Conservation (phyloP, 2,888 invertebrate genomes). For the Coelinius sp. region DNA sequence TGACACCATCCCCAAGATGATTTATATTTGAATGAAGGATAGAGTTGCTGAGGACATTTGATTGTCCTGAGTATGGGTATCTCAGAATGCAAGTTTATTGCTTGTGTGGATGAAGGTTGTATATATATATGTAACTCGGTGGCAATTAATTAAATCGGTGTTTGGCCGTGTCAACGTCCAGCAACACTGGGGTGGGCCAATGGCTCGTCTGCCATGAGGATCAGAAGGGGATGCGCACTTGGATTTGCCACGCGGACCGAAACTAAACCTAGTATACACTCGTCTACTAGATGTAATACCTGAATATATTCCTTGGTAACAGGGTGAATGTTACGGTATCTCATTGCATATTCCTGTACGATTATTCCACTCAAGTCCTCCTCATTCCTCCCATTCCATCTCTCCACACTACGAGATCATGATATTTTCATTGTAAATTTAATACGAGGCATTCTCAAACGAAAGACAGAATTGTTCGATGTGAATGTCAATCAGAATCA, state of each 20-base stretch:
- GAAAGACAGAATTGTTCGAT: not conserved
- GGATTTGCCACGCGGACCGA: slow-evolving; percentile 58
- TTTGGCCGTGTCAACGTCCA: slow-evolving; percentile 58
- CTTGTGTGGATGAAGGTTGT: slow-evolving; percentile 25
- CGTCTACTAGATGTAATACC: slow-evolving; percentile 65
- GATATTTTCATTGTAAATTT: not conserved
- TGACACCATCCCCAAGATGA: slow-evolving; percentile 18
- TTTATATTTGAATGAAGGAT: slow-evolving; percentile 11
- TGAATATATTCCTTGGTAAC: slow-evolving; percentile 62
- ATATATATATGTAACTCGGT: slow-evolving; percentile 52
- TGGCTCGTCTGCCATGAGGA: slow-evolving; percentile 9
- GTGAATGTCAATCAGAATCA: not conserved
- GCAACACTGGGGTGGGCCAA: slow-evolving; percentile 43
- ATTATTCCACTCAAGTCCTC: slow-evolving; percentile 15
- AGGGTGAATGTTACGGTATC: slow-evolving; percentile 41
- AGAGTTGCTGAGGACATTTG: not conserved
- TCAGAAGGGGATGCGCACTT: slow-evolving; percentile 48
- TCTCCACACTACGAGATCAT: not conserved
- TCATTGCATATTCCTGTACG: slow-evolving; percentile 24
- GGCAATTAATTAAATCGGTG: slow-evolving; percentile 64
- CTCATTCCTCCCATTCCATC: not conserved
- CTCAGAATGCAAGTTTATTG: slow-evolving; percentile 30
- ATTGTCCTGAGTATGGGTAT: not conserved
- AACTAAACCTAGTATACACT: slow-evolving; percentile 56
- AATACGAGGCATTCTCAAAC: not conserved